These are phyloP conservation scores for Sylvilagus floridanus DNA, from an alignment of 2,797 vertebrate species.

Conservation along the genomic window DNA sequence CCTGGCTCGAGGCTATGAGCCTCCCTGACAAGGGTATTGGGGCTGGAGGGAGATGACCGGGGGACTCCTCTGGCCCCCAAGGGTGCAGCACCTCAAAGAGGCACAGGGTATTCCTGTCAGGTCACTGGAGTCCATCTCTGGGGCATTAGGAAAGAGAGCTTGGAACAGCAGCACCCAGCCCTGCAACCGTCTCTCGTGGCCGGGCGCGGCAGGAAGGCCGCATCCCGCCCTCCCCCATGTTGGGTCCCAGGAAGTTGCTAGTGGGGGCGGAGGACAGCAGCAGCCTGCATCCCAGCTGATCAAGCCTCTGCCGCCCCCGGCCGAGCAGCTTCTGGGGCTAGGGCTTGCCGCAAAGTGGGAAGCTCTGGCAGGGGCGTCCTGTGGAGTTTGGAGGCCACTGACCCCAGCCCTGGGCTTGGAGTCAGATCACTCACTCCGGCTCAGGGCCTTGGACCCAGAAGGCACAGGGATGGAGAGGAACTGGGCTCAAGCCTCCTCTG, in stretches of 20 bases:
- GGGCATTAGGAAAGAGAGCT: background rate
- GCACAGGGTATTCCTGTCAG: background rate
- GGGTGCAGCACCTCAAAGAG: background rate
- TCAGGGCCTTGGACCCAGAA: background rate
- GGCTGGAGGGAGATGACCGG: background rate
- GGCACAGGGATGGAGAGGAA: background rate
- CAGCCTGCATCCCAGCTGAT: background rate
- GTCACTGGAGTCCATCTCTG: background rate
- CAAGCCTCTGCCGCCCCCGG: background rate
- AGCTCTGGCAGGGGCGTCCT: background rate
- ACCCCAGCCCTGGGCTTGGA: background rate
- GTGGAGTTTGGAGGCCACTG: background rate
- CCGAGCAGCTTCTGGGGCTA: background rate
- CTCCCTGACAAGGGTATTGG: conserved; percentile 69
- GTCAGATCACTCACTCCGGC: background rate
- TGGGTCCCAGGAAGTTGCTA: background rate
- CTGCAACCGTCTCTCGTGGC: background rate
- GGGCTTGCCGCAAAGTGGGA: background rate
- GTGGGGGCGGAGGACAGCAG: background rate
- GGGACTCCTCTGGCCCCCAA: background rate
- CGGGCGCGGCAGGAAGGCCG: background rate
- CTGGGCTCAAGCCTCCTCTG: background rate
- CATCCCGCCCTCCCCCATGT: background rate
- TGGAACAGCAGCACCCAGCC: background rate
- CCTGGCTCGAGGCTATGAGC: conserved; percentile 64